These are phyloP conservation scores for Macaria liturata DNA, from an alignment of 2,888 invertebrate species.

Conservation along the genomic window DNA sequence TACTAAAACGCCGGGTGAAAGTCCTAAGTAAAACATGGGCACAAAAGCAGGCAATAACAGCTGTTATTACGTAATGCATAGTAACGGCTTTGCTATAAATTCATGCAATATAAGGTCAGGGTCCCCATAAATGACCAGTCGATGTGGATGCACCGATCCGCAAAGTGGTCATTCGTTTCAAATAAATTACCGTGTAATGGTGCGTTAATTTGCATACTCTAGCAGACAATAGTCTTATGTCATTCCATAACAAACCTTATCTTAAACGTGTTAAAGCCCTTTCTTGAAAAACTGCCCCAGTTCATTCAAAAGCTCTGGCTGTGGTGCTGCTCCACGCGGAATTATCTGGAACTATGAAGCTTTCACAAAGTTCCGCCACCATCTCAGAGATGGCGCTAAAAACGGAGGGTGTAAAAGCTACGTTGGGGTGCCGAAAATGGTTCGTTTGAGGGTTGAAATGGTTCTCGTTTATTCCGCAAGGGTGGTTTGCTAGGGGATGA, in stretches of 20 bases:
- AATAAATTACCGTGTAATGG: constrained; percentile 84
- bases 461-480: constrained; percentile 40
- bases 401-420: constrained; percentile 44
- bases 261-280: constrained; percentile 36
- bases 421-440: constrained; percentile 25
- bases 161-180: constrained; percentile 84
- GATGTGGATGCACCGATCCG: constrained; percentile 75
- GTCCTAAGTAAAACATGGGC: constrained; percentile 64
- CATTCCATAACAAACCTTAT: constrained; percentile 57
- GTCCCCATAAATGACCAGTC: constrained; percentile 79
- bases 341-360: constrained; percentile 62
- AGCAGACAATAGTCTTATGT: constrained; percentile 46
- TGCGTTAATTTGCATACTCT: constrained; percentile 81
- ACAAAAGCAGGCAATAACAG: constrained; percentile 69
- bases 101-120: constrained; percentile 82
- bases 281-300: constrained; percentile 39
- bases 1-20: constrained; percentile 56
- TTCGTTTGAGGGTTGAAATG: constrained; percentile 44
- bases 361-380: constrained; percentile 64
- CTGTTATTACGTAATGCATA: constrained; percentile 76
- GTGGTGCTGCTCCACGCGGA: constrained; percentile 57
- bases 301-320: constrained; percentile 76
- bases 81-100: constrained; percentile 79
- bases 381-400: constrained; percentile 71
- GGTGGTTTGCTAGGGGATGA: constrained; percentile 48